A percentile compares a stretch with the other conserved stretches of the same genome.
These are phyloP conservation scores for Scartelaos histophorus DNA, from an alignment of 2,113 vertebrate genomes.

Conservation along the genomic window DNA sequence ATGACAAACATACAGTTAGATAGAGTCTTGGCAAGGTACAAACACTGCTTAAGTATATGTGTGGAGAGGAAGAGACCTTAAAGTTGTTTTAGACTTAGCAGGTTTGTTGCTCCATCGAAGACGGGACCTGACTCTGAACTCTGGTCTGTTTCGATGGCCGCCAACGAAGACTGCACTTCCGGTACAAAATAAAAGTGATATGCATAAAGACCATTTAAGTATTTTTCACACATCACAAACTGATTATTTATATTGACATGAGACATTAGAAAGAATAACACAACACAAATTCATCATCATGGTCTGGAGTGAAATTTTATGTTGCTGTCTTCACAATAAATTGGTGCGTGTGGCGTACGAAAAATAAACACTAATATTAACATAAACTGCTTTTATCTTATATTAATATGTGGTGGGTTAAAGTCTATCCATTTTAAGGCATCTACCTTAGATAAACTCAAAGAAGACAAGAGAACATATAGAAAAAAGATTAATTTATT, in stretches of 20 bases:
- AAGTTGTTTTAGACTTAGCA: neutral
- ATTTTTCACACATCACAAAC: too few species aligned
- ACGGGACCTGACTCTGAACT: neutral
- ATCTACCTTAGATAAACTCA: too few species aligned
- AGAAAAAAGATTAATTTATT: neutral
- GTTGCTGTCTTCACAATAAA: neutral
- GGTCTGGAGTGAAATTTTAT: neutral
- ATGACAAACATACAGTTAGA: too few species aligned
- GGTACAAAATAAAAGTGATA: conserved; percentile 4
- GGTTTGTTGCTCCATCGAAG: neutral
- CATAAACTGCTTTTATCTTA: too few species aligned
- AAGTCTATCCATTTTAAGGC: too few species aligned
- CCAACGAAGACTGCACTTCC: neutral
- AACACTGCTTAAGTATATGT: neutral
- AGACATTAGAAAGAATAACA: neutral
- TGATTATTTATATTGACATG: too few species aligned
- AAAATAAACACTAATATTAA: neutral
- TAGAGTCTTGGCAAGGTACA: neutral
- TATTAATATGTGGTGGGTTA: too few species aligned
- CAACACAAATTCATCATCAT: neutral
- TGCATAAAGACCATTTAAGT: too few species aligned
- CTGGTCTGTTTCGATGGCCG: neutral
- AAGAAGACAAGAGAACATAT: neutral
- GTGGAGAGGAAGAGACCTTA: neutral
- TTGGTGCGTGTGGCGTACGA: neutral